Conservation (phyloP, 2,888 invertebrate species). For the Subacronicta megacephala region DNA sequence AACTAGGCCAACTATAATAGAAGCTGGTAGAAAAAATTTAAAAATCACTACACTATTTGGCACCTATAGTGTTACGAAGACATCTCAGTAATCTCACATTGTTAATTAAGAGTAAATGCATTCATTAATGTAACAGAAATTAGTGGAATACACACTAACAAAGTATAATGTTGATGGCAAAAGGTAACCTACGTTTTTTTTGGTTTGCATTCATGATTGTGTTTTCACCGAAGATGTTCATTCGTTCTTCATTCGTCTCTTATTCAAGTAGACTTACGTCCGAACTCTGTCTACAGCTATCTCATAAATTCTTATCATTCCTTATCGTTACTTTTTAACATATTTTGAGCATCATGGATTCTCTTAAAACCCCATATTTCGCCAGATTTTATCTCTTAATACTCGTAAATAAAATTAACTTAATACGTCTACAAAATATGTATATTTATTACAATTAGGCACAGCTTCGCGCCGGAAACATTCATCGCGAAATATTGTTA, state of each 20-base stretch:
- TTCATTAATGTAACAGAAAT: constrained; percentile 70
- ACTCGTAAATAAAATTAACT: constrained; percentile 87
- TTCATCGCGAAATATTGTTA: constrained; percentile 89
- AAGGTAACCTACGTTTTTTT: constrained; percentile 89
- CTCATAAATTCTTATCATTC: constrained; percentile 72
- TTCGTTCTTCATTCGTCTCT: constrained; percentile 50
- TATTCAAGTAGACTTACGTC: constrained; percentile 55
- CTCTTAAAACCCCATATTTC: constrained; percentile 71
- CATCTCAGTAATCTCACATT: constrained; percentile 69
- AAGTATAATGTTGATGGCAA: constrained; percentile 83
- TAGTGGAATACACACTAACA: constrained; percentile 76
- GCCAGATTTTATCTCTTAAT: constrained; percentile 84
- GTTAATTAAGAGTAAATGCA: constrained; percentile 63
- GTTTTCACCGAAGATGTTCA: constrained; percentile 62
- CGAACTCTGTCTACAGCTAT: constrained; percentile 74
- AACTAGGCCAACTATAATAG: constrained; percentile 82
- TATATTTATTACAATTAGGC: constrained; percentile 85
- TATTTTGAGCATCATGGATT: constrained; percentile 84
- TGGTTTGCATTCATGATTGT: constrained; percentile 81
- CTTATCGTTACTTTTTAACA: constrained; percentile 73
- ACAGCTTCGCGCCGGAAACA: constrained; percentile 82
- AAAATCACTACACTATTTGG: constrained; percentile 85
- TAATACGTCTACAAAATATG: constrained; percentile 84
- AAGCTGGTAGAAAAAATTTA: constrained; percentile 81
- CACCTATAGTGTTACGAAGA: constrained; percentile 82